Evolutionary conservation across 2,113 vertebrate species (phyloP).

Genomic region (Melanostigma gelatinosum): DNA sequence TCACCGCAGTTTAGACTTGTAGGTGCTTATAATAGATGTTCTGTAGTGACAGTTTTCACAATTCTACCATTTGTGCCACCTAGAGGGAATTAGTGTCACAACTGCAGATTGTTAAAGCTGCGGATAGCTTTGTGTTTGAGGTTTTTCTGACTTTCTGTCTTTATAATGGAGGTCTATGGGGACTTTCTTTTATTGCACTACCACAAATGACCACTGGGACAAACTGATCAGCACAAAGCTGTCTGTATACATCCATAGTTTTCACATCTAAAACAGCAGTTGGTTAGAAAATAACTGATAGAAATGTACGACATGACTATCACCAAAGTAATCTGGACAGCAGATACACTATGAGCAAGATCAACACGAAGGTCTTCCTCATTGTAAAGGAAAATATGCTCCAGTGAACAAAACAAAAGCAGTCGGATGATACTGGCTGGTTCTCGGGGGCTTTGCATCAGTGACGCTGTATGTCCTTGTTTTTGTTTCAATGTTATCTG

Average conservation of each 20-base stretch:
- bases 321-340: not conserved
- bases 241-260: too few species aligned
- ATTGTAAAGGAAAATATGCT: slow-evolving; percentile 21
- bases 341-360: not conserved
- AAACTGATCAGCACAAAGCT: too few species aligned
- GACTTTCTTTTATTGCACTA: too few species aligned
- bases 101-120: not conserved
- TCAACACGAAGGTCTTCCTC: not conserved
- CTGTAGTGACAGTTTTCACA: too few species aligned
- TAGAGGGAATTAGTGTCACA: not conserved
- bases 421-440: not conserved
- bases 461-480: not conserved
- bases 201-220: too few species aligned
- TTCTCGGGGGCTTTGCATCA: slow-evolving; percentile 10
- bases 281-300: too few species aligned
- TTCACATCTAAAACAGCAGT: too few species aligned
- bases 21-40: not conserved
- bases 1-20: not conserved
- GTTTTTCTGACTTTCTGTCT: not conserved
- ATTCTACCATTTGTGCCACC: not conserved
- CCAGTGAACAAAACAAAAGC: slow-evolving; percentile 10
- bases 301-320: too few species aligned
- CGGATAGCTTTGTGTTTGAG: not conserved
- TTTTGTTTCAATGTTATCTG: slow-evolving; percentile 2
- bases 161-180: too few species aligned